Evolutionary conservation across 2,888 invertebrate genomes (phyloP), one percentile per base, ranked within the genome.

Genomic region (Choreutis nemorana): DNA sequence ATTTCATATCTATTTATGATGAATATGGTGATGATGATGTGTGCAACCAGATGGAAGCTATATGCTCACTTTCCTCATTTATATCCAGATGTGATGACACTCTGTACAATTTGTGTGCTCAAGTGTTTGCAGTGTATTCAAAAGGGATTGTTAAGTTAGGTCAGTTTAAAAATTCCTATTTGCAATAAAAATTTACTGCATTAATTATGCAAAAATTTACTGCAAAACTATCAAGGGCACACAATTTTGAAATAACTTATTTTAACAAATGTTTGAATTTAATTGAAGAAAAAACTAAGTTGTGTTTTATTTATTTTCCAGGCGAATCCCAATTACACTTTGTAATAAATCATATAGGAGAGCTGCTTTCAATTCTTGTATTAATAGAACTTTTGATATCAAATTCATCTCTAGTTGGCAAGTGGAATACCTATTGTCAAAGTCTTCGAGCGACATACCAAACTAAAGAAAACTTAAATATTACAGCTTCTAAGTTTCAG

Each of bases 361-460:
- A 87, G 48, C 52, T 89, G 14, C 81, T 89, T 40, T 71, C 85
- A n/a, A 71, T 86, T 30, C 58, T 89, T 11, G 64, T 87, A 12
- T 78, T 83, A 8, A 67, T 94, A 32, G 94, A 94, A 45, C 47
- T 66, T 22, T 42, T 77, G 70, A 86, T 48, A 46, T 64, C 70
- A 15, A 68, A 57, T 34, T 65, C 66, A 34, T 52, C 64, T 14
- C 36, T 77, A 23, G 34, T 56, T 26, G 48, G 55, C 14, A 89
- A 90, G 54, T 95, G 94, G 93, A 82, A 82, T 29, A 78, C 85
- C 14, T 95, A 92, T 51, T 84, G 87, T 50, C 84, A 90, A 61
- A 85, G 86, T 51, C 71, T 94, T 1, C 85, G 86, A 41, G 84
- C 86, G 15, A 82, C 89, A 15, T 75, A 83, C 31, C 84, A 86